phyloP scores from a whole-genome alignment of 2,888 invertebrate species.

The Dysmachus trigonus region DNA sequence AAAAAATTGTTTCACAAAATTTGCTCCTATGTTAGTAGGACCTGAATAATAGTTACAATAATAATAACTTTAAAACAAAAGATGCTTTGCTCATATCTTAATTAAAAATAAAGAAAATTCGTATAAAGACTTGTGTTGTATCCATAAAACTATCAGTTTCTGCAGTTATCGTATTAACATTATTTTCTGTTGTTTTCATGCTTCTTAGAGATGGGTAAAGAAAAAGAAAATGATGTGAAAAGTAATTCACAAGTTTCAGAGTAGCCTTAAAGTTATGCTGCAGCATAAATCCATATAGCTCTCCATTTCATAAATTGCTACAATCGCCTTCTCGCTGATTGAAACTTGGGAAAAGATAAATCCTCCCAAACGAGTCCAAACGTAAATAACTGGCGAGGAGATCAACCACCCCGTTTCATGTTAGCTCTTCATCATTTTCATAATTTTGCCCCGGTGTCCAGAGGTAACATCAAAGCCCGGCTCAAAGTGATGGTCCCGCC shows the following conservation, averaged over 20 bases:
- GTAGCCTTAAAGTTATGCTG: neutral
- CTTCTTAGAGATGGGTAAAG: too few species aligned
- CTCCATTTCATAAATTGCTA: neutral
- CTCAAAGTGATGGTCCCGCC: neutral
- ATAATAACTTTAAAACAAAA: too few species aligned
- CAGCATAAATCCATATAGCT: neutral
- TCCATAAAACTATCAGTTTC: too few species aligned
- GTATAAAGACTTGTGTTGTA: too few species aligned
- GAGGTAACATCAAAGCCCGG: neutral
- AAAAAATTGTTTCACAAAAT: too few species aligned
- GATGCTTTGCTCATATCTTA: too few species aligned
- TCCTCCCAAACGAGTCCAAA: neutral
- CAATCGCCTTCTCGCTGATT: neutral
- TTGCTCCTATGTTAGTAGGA: too few species aligned
- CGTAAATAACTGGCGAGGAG: neutral
- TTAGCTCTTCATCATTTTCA: slow-evolving; percentile 13
- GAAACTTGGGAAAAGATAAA: neutral
- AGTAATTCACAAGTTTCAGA: neutral
- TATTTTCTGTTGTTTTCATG: too few species aligned
- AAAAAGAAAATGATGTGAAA: too few species aligned
- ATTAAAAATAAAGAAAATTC: too few species aligned
- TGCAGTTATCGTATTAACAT: too few species aligned
- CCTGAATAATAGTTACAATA: too few species aligned
- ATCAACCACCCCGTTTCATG: neutral
- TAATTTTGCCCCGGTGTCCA: neutral